These are phyloP conservation scores for Dryoscopus gambensis DNA, from an alignment of 2,113 vertebrate genomes.

Conservation along the genomic window DNA sequence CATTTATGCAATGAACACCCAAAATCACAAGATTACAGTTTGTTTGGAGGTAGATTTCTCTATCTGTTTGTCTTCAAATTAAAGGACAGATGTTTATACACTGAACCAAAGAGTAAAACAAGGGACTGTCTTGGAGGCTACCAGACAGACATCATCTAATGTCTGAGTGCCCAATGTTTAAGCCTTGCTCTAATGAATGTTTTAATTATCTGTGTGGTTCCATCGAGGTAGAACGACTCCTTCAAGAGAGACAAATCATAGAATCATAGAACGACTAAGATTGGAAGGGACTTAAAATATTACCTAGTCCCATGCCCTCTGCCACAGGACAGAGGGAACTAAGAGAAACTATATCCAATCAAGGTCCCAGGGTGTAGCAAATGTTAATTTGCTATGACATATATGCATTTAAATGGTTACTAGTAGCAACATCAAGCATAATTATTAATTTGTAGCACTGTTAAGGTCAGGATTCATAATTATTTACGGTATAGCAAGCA, in stretches of 20 bases:
- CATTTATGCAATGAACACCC: background rate
- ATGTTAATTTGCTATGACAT: background rate
- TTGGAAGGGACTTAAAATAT: background rate
- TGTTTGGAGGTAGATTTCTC: background rate
- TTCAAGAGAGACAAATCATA: background rate
- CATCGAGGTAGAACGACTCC: background rate
- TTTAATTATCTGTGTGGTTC: background rate
- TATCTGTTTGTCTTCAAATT: background rate
- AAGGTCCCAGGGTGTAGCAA: background rate
- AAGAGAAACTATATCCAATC: background rate
- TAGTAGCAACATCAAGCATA: background rate
- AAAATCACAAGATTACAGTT: background rate
- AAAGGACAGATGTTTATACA: background rate
- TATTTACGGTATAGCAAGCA: conserved; percentile 20
- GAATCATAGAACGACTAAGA: background rate
- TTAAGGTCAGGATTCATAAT: background rate
- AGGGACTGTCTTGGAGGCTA: background rate
- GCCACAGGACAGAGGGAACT: background rate
- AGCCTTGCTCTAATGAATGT: background rate
- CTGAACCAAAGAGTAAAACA: background rate
- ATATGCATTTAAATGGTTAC: background rate
- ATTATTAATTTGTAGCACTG: background rate
- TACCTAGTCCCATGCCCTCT: background rate
- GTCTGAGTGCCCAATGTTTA: background rate
- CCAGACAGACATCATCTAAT: background rate